Evolutionary conservation across 2,113 vertebrate species (phyloP), one percentile per base, ranked within the genome.

Genomic region (Tretioscincus oriximinensis): DNA sequence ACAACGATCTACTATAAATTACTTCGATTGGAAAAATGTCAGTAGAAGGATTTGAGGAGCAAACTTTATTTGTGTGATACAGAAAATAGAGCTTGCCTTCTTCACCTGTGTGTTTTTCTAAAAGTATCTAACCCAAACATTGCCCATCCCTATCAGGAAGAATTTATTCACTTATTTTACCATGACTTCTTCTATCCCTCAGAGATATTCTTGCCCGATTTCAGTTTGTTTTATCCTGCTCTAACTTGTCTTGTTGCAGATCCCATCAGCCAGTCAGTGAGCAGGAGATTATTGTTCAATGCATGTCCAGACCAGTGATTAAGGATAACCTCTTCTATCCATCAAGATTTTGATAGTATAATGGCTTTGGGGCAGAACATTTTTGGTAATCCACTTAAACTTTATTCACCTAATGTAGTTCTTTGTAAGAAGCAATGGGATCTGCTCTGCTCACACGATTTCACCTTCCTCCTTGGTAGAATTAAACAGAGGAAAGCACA

Each of bases 261-360:
- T 41, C 77, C 67, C 35, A 47, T 71, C 67, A 79, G 26, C n/a
- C 67, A 61, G 41, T 51, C 18, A 77, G 35, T 76, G 61, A 28
- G 28, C 47, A 76, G n/a, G 54, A 71, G 35, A 18, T 14, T 45
- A 69, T 71, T 71, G 67, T 79, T 79, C 24, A 47, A 26, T 61
- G 12, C 67, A 45, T 79, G 77, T 14, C 54, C 67, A 79, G 51
- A 60, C 77, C 67, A 79, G 77, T 61, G 5, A 45, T 9, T 45
- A 28, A 24, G 35, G 77, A 61, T 41, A 22, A 20, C 22, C 54
- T 54, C 28, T 29, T 35, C 65, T 24, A 79, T 79, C 77, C 31
- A 71, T n/a, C 67, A 60, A 78, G 12, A 20, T 8, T 60, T 28
- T 77, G 66, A n/a, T 61, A 21, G 14, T 70, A 78, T 1, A 5